Percentiles rank a stretch among this genome's conserved stretches.
These are phyloP conservation scores for Morpho deidamia DNA, from an alignment of 2,888 invertebrate genomes.

Conservation along the genomic window DNA sequence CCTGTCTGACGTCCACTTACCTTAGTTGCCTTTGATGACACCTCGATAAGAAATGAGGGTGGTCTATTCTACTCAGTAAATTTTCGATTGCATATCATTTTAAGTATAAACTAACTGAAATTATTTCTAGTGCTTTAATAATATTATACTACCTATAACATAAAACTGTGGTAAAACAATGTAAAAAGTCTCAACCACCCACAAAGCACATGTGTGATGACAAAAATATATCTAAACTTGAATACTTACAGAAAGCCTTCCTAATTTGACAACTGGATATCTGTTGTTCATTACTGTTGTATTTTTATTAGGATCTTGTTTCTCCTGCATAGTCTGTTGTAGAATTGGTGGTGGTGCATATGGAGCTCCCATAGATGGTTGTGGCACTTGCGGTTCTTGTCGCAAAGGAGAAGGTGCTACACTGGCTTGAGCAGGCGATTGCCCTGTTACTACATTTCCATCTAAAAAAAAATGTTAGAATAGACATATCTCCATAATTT, in stretches of 20 bases:
- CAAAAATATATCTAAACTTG: too few species aligned
- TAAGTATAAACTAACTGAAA: too few species aligned
- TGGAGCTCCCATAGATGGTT: constrained; percentile 68
- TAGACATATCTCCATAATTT: background rate
- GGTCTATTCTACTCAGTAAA: too few species aligned
- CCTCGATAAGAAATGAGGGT: too few species aligned
- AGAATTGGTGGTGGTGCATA: constrained; percentile 44
- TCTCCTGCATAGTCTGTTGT: constrained; percentile 41
- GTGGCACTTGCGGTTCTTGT: constrained; percentile 72
- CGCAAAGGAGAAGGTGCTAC: constrained; percentile 78
- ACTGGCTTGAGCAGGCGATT: constrained; percentile 81
- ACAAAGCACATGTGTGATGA: too few species aligned
- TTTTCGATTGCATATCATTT: too few species aligned
- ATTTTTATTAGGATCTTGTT: constrained; percentile 53
- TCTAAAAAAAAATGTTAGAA: constrained; percentile 34
- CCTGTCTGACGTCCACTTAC: too few species aligned
- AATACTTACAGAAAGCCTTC: constrained; percentile 64
- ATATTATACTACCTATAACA: too few species aligned
- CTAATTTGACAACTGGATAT: constrained; percentile 72
- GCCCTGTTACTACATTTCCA: constrained; percentile 70
- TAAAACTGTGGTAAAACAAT: too few species aligned
- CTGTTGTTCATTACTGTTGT: constrained; percentile 47
- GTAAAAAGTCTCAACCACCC: too few species aligned
- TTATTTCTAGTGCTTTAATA: too few species aligned
- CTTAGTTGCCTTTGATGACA: too few species aligned